These are phyloP conservation scores for Crocodylus rhombifer DNA, from an alignment of 2,797 vertebrate genomes.

Conservation along the genomic window DNA sequence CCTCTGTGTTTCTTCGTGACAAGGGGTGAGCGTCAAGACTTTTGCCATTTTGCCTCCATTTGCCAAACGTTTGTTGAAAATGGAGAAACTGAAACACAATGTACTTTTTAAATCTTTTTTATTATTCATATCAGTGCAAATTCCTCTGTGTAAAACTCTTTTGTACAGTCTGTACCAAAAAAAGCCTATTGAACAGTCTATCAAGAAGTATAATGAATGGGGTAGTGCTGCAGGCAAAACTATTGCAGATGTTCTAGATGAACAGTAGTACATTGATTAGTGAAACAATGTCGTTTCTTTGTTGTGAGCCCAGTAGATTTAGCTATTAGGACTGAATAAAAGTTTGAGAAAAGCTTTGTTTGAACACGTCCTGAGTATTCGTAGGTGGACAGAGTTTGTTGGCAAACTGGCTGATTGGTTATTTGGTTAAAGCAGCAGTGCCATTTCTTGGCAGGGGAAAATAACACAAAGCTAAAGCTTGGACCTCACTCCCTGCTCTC, in stretches of 20 bases:
- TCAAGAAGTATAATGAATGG: constrained; percentile 64
- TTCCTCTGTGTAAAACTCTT: constrained; percentile 57
- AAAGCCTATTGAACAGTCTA: constrained; percentile 56
- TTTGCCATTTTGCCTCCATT: constrained; percentile 32
- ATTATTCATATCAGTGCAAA: constrained; percentile 58
- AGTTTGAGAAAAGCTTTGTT: constrained; percentile 53
- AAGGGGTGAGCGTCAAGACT: constrained; percentile 9
- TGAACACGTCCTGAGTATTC: constrained; percentile 53
- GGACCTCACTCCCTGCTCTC: not conserved
- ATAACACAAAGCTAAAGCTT: not conserved
- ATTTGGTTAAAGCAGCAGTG: not conserved
- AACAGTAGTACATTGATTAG: constrained; percentile 77
- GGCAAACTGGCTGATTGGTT: not conserved
- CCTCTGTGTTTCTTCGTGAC: not conserved
- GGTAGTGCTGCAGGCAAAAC: constrained; percentile 62
- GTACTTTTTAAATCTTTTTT: constrained; percentile 36
- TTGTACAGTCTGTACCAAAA: constrained; percentile 54
- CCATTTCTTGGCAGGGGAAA: constrained; percentile 32
- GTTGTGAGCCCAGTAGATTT: constrained; percentile 58
- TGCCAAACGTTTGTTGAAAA: constrained; percentile 43
- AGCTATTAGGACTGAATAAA: constrained; percentile 39
- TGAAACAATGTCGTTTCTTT: constrained; percentile 59
- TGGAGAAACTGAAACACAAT: constrained; percentile 49
- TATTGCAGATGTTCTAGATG: constrained; percentile 56
- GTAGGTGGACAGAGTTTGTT: constrained; percentile 53